Percentiles rank a stretch among this genome's conserved stretches.
phyloP scores from a whole-genome alignment of 1,140 invertebrate genomes.

The Megathymus violae region DNA sequence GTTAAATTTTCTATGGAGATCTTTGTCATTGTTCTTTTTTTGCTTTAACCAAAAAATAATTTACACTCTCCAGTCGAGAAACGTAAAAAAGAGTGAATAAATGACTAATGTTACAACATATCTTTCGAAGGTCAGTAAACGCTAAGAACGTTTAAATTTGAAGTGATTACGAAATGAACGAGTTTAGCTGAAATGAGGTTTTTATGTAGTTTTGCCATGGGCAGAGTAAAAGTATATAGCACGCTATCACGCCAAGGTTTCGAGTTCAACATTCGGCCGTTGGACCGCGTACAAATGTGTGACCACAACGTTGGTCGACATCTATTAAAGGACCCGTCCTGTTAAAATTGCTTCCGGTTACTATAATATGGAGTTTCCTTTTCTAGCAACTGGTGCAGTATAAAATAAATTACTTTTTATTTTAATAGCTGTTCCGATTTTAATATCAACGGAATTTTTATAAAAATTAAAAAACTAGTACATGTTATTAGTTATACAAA shows the following conservation, averaged over 20 bases:
- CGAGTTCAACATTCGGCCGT: conserved; percentile 10
- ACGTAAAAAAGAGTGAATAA: background rate
- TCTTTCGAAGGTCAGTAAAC: background rate
- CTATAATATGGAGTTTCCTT: conserved; percentile 27
- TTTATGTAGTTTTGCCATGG: conserved; percentile 12
- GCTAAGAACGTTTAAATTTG: background rate
- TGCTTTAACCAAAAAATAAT: too few species aligned
- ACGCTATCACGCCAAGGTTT: conserved; percentile 24
- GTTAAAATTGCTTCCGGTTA: conserved; percentile 34
- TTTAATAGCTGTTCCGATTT: conserved; percentile 8
- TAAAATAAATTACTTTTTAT: conserved; percentile 28
- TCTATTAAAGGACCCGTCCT: conserved; percentile 30
- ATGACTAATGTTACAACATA: background rate
- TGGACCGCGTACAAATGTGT: conserved; percentile 2
- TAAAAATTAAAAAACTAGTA: too few species aligned
- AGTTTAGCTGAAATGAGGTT: background rate
- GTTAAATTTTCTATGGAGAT: background rate
- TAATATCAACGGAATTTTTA: conserved; percentile 3
- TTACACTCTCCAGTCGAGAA: too few species aligned
- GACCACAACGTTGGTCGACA: conserved; percentile 8
- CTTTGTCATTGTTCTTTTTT: background rate
- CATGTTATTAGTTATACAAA: too few species aligned
- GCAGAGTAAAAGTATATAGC: conserved; percentile 13
- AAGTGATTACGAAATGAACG: conserved; percentile 17
- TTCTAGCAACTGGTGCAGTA: conserved; percentile 14